Base-by-base conservation (phyloP, 2,113 vertebrate genomes). In the Cyanoramphus novaezelandiae region DNA sequence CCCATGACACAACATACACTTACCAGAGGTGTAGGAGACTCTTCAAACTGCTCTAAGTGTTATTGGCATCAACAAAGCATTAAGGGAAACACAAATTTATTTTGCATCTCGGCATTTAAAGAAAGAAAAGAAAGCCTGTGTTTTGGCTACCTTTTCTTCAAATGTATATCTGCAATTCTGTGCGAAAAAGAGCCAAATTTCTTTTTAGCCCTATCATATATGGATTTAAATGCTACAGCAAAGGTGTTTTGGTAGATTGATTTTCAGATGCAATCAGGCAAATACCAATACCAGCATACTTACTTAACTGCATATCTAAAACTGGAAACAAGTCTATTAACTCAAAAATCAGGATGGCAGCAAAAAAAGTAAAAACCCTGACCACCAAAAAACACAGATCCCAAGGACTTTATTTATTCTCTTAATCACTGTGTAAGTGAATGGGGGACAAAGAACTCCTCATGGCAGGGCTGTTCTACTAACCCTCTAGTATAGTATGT, bases 241-340 rank as follows among this genome's bases (percentile, higher is more conserved):
- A 55, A 83, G 53, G 31, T 62, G 46, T 44, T 83, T 50, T 55
- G 59, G 63, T 80, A 86, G 71, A 68, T 2, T 70, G 78, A 81
- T 90, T 91, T 95, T 71, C 77, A 87, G 91, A 90, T 24, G 31
- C 31, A 75, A 87, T 90, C 46, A 92, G 59, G 60, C 65, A 87
- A 95, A 91, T 72, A n/a, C 23, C 41, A 77, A 53, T 52, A 44
- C 24, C 70, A 77, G 65, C 70, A 83, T 44, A 29, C 21, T 82
- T 88, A 76, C 10, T 70, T 68, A 82, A 92, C n/a, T 81, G 68
- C 60, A 89, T 74, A 82, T 87, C 80, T 91, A 31, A 65, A 71
- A 69, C 21, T 69, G 62, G 41, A 82, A 93, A 76, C 31, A 49
- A 59, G 71, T 62, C 39, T 72, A 64, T 43, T 67, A 68, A 72